Base-by-base conservation (phyloP, 2,113 vertebrate genomes). In the Vulpes vulpes region DNA sequence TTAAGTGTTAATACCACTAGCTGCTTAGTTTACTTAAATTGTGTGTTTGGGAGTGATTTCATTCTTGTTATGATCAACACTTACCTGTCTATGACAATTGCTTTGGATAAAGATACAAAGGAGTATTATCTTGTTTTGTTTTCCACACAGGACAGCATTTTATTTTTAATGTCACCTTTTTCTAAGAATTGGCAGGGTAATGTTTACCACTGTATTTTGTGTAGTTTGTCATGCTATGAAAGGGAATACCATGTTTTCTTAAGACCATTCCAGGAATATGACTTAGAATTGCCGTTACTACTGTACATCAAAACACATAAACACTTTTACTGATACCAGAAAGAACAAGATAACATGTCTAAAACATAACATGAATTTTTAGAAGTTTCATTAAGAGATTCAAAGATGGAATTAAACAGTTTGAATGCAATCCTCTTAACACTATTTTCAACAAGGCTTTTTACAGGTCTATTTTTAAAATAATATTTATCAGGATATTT, bases 1-100 rank as follows among this genome's bases (percentile, higher is more conserved):
- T 96, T 97, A 98, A 98, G 97, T 98, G 91, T 98, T 97, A 97
- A 98, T 98, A 98, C 96, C 25, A 83, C 64, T 83, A 78, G 67
- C 60, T 96, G 9, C 89, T 92, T 80, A 69, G 32, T 91, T 96
- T 93, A 73, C 22, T 88, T 76, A 80, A 94, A 76, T 35, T n/a
- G 23, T 76, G 7, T 79, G 23, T 92, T 97, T 96, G 32, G 69
- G 76, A 92, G 51, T 74, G 23, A 87, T 82, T 92, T 16, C 27
- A 51, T 73, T 94, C 30, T 92, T 93, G 17, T 78, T 83, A 65
- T 86, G 38, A 89, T 79, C 71, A 76, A 43, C 14, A 79, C 8
- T 8, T 25, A 93, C 19, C 23, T 79, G 30, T 27, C 59, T 89
- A 76, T 65, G 65, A 71, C 67, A 89, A 64, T 73, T 86, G 17